Evolutionary conservation across 2,888 invertebrate genomes (phyloP).

Genomic region (Callinectes sapidus): DNA sequence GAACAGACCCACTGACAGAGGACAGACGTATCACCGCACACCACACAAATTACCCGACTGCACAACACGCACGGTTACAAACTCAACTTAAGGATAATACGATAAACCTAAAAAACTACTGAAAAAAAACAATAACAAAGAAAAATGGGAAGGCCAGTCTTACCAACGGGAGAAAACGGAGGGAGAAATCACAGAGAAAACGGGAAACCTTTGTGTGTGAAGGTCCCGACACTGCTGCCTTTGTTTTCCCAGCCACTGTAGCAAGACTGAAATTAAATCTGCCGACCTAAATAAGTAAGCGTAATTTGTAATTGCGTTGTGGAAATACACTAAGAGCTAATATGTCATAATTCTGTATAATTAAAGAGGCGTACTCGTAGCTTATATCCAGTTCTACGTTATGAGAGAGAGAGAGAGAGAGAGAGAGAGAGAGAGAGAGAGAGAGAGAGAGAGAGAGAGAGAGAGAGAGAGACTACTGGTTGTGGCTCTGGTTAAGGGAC

Average conservation of each 20-base stretch:
- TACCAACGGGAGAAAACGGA: neutral
- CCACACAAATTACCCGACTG: neutral
- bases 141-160: neutral
- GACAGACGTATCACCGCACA: neutral
- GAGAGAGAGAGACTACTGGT: neutral
- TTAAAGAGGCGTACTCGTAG: neutral
- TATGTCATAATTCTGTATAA: neutral
- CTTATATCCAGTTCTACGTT: neutral
- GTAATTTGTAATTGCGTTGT: neutral
- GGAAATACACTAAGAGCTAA: neutral
- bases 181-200: neutral
- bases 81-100: neutral
- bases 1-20: neutral
- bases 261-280: neutral
- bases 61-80: neutral
- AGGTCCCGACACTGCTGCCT: neutral
- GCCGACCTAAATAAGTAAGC: neutral
- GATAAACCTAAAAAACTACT: neutral
- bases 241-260: neutral
- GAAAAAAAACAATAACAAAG: neutral
- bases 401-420: neutral
- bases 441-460: constrained; percentile 1
- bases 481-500: neutral
- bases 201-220: neutral
- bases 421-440: neutral